These are phyloP conservation scores for Pogonognathellus flavescens DNA, from an alignment of 1,140 invertebrate genomes.

Conservation along the genomic window DNA sequence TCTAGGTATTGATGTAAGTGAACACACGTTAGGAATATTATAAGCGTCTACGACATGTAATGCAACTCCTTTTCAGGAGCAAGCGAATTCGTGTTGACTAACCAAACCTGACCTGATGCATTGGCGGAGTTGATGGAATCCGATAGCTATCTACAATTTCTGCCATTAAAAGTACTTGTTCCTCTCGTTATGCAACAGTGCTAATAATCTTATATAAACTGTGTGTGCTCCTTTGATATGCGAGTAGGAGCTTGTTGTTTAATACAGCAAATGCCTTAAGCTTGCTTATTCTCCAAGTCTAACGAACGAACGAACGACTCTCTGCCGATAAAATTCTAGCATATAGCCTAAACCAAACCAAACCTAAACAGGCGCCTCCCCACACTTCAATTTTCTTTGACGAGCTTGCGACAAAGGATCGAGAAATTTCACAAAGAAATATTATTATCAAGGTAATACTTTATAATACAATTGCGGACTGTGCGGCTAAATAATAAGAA, in stretches of 20 bases:
- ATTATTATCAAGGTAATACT: too few relatives aligned
- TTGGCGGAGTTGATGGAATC: slow-evolving; percentile 20
- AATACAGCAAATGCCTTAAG: neutral
- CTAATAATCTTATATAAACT: slow-evolving; percentile 35
- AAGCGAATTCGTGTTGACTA: neutral
- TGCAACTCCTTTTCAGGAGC: slow-evolving; percentile 25
- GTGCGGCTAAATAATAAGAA: too few relatives aligned
- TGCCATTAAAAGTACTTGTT: slow-evolving; percentile 34
- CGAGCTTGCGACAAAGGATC: too few relatives aligned
- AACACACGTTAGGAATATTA: too few relatives aligned
- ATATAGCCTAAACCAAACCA: too few relatives aligned
- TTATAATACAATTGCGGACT: too few relatives aligned
- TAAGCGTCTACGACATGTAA: neutral
- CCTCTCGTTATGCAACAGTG: slow-evolving; percentile 29
- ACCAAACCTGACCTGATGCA: slow-evolving; percentile 6
- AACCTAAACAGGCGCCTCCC: too few relatives aligned
- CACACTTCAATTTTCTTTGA: too few relatives aligned
- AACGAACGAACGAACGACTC: too few relatives aligned
- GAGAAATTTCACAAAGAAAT: too few relatives aligned
- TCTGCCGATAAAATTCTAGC: too few relatives aligned
- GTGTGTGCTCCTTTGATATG: neutral
- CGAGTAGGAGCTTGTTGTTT: neutral
- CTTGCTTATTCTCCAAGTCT: neutral
- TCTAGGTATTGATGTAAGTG: too few relatives aligned
- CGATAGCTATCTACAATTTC: slow-evolving; percentile 23